Conservation (phyloP, 2,888 invertebrate species). For the Calameuta idolon region DNA sequence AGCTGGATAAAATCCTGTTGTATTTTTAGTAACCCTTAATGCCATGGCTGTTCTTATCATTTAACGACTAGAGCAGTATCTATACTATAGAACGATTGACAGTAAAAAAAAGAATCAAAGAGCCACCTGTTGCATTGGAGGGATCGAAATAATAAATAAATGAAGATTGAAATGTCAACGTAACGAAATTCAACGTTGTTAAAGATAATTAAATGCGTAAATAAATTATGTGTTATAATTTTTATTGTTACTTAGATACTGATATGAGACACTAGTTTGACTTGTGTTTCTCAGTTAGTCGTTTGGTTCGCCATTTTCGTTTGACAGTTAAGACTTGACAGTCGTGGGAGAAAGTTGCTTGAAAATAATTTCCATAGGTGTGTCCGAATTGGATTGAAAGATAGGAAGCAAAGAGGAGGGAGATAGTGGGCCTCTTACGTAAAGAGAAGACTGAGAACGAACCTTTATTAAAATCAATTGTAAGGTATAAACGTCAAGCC, state of each 20-base stretch:
- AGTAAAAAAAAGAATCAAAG: neutral
- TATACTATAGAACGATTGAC: neutral
- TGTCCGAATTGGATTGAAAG: neutral
- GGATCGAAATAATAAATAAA: neutral
- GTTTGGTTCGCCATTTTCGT: too few relatives aligned
- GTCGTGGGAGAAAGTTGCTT: too few relatives aligned
- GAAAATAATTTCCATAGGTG: too few relatives aligned
- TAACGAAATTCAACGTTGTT: neutral
- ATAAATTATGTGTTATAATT: neutral
- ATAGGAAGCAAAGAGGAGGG: neutral
- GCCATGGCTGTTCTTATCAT: neutral
- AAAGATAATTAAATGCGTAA: neutral
- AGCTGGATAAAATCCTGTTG: neutral
- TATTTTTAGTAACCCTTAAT: neutral
- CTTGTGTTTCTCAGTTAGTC: neutral
- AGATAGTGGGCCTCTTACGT: conserved; percentile 15
- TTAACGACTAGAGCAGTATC: neutral
- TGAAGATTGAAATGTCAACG: too few relatives aligned
- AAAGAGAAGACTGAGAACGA: conserved; percentile 30
- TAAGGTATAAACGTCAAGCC: conserved; percentile 62
- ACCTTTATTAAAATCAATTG: conserved; percentile 62
- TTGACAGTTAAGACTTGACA: too few relatives aligned
- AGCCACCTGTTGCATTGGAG: neutral
- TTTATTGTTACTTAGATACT: neutral
- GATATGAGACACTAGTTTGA: neutral